Conservation (phyloP, 2,797 vertebrate genomes). For the Sarcophilus harrisii region DNA sequence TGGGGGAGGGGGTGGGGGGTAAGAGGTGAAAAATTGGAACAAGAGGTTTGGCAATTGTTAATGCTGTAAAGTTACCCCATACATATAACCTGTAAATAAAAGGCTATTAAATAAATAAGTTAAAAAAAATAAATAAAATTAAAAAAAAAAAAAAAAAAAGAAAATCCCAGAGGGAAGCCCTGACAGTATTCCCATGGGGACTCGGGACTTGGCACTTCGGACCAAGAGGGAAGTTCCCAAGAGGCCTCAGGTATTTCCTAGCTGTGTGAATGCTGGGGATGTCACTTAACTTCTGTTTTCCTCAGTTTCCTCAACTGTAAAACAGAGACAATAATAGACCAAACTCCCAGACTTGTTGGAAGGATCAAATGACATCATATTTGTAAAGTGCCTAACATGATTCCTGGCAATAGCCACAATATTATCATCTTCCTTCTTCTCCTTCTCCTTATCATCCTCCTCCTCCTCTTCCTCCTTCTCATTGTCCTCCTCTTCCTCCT, state of each 20-base stretch:
- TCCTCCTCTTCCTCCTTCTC: too few species aligned
- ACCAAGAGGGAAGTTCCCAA: not conserved
- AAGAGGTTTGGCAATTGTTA: too few species aligned
- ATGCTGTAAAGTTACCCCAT: too few species aligned
- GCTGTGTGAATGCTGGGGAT: not conserved
- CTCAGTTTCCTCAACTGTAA: not conserved
- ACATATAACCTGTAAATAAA: too few species aligned
- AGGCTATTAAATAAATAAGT: too few species aligned
- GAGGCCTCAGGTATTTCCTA: not conserved
- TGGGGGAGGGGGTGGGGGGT: too few species aligned
- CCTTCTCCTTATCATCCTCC: too few species aligned
- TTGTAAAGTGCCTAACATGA: not conserved
- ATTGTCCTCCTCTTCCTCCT: too few species aligned
- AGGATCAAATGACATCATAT: not conserved
- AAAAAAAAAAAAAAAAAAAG: too few species aligned
- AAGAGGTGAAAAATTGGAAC: too few species aligned
- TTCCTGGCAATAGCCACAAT: not conserved
- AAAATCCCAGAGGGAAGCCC: not conserved
- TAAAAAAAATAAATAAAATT: too few species aligned
- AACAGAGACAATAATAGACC: not conserved
- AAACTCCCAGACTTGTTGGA: not conserved
- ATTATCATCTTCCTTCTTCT: too few species aligned
- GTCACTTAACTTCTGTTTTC: not conserved
- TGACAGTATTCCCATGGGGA: not conserved
- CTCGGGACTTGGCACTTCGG: not conserved